Evolutionary conservation across 2,797 vertebrate species (phyloP).

Genomic region (Muscicapa striata): DNA sequence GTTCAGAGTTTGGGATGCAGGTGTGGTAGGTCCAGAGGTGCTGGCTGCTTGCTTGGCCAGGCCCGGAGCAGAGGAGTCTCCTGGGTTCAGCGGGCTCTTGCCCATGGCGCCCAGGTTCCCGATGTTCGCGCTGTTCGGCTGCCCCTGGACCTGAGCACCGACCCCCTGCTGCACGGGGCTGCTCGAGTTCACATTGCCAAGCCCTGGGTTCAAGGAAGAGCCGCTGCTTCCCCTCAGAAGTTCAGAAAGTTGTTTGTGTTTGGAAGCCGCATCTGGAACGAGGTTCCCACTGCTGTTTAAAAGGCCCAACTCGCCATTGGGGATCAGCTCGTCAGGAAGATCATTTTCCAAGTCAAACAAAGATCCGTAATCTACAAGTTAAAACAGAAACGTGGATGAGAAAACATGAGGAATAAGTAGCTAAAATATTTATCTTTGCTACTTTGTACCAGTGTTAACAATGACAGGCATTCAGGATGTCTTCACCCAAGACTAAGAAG

Average conservation of each 20-base stretch:
- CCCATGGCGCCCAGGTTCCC: slow-evolving; percentile 80
- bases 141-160: slow-evolving; percentile 77
- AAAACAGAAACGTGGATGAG: slow-evolving; percentile 69
- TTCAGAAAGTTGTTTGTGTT: slow-evolving; percentile 98
- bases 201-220: slow-evolving; percentile 80
- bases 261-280: slow-evolving; percentile 92
- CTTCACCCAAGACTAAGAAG: not conserved
- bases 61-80: slow-evolving; percentile 75
- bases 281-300: slow-evolving; percentile 83
- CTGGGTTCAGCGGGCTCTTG: slow-evolving; percentile 91
- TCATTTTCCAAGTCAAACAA: slow-evolving; percentile 95
- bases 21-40: slow-evolving; percentile 80
- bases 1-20: slow-evolving; percentile 82
- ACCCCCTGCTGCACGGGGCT: slow-evolving; percentile 86
- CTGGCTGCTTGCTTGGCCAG: slow-evolving; percentile 82
- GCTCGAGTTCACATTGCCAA: slow-evolving; percentile 83
- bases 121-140: slow-evolving; percentile 80
- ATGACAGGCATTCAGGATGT: not conserved
- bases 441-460: not conserved
- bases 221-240: slow-evolving; percentile 89
- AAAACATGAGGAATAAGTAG: not conserved
- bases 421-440: not conserved
- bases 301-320: slow-evolving; percentile 89
- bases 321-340: slow-evolving; percentile 97
- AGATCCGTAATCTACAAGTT: slow-evolving; percentile 88